Evolutionary conservation across 2,797 vertebrate species (phyloP), one percentile per base, ranked within the genome.

Genomic region (Chrysocyon brachyurus): DNA sequence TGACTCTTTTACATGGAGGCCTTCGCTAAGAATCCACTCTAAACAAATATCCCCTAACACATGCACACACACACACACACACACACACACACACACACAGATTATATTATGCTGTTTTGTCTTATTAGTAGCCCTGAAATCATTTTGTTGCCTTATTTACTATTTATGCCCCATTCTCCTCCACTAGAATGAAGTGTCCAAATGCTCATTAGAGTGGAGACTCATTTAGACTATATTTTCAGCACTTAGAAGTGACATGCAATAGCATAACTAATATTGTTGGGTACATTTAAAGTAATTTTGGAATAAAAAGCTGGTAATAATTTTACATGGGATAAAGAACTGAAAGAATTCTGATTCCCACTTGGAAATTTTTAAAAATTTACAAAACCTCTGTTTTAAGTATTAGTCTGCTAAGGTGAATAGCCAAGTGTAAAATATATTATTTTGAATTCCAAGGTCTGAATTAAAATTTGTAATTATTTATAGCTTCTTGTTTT

Each of bases 391-490:
- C 78, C 4, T 70, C 54, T 75, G 28, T 92, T 94, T 33, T 87
- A 87, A 96, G 87, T 63, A 61, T 90, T 22, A 96, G 15, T 56
- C 10, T 82, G 21, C 5, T 77, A 77, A 83, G 40, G 3, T 63
- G 49, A 86, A 15, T 40, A 87, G 36, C 22, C 57, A 77, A 33
- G 16, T 82, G 0, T 86, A 90, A 90, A 92, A 64, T 63, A 56
- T 1, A 92, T 22, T 63, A 33, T 31, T 77, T 70, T 11, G 33
- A 86, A 82, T 17, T 46, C 6, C 61, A 33, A 92, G 11, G 40
- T 90, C 56, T 95, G n/a, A 95, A 52, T 72, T 92, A 86, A 82
- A 86, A 63, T 64, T 21, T 61, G 28, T 78, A 72, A 87, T 82
- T n/a, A 94, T 84, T 70, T 86, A 28, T 87, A 61, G 2, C 9